Evolutionary conservation across 2,113 vertebrate species (phyloP), one percentile per base, ranked within the genome.

Genomic region (Daubentonia madagascariensis): DNA sequence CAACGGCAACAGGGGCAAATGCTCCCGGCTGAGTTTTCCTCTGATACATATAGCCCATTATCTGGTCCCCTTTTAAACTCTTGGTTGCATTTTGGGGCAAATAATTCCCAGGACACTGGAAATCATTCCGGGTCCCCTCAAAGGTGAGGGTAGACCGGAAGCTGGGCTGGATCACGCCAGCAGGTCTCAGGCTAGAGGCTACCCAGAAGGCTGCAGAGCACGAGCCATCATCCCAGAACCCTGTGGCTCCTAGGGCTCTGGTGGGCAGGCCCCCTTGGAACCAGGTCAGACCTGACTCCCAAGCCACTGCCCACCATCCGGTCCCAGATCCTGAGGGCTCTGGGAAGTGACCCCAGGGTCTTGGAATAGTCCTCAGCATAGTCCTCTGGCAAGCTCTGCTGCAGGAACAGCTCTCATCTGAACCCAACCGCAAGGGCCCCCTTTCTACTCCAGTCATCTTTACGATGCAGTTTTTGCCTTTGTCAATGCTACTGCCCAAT

Each of bases 21-120:
- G 18, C 40, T 18, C 68, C 30, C 35, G 32, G 37, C 70, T 18
- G 52, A 78, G 67, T 35, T 78, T 85, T 52, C 32, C 22, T 30
- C 28, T 50, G 20, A 14, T 10, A 10, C n/a, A n/a, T 22, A 4
- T 22, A 80, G 18, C 14, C 18, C 17, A 22, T 37, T 52, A 65
- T 43, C 84, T 84, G 75, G 81, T 9, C 59, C 50, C 63, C 22
- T 35, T 88, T 86, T 35, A 68, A 67, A 78, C 5, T 57, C 28
- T 54, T 40, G n/a, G 52, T 37, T 43, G 12, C 48, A 23, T 61
- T 81, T 93, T 25, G 52, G 37, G 67, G 40, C 61, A 65, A 91
- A 28, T 70, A 75, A 70, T 45, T 80, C 52, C 59, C 50, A 67
- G 84, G 80, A 90, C n/a, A 76, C 50, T 59, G 59, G 65, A 28